Evolutionary conservation across 2,888 invertebrate genomes (phyloP), one percentile per base, ranked within the genome.

Genomic region (Leptinotarsa tumamoca): DNA sequence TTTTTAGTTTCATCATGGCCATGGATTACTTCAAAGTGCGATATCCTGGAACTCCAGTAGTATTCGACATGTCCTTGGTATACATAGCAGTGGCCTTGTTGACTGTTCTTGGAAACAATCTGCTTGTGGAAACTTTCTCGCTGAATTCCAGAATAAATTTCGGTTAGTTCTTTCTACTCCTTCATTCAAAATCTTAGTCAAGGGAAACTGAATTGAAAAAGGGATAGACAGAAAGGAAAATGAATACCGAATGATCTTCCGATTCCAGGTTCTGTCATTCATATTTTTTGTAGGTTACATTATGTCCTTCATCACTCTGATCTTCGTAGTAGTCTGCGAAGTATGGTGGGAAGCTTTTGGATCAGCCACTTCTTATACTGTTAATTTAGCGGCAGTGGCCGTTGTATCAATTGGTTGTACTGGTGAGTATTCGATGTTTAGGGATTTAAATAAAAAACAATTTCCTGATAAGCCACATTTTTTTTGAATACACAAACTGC

Each of bases 41-140:
- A 81, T 97, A 95, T 87, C 96, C 96, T 0, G 93, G 93, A 73
- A 93, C 95, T 0, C 95, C 95, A 2, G 96, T 97, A 78, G 94
- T 97, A 84, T 95, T 97, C 87, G 97, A 97, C 87, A 96, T 97
- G 95, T 96, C 96, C 17, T 92, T 96, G 79, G 95, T 96, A 58
- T 97, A 97, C 88, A 96, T 97, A 81, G 91, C 94, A n/a, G 94
- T 95, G 80, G 96, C 97, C 49, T 96, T 97, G 84, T 91, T 94
- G 75, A 96, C 97, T 4, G 97, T 97, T 10, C 89, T 96, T 79
- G 91, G 93, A 72, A 97, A 96, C 88, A 97, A 97, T 86, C 89
- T 96, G 74, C 89, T 97, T 21, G 92, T 97, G 15, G 96, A 97
- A 84, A 90, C 95, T 68, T 92, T 96, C 78, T 93, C 94, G 1